These are phyloP conservation scores for Cyprinodon tularosa DNA, from an alignment of 2,113 vertebrate species.

Conservation along the genomic window DNA sequence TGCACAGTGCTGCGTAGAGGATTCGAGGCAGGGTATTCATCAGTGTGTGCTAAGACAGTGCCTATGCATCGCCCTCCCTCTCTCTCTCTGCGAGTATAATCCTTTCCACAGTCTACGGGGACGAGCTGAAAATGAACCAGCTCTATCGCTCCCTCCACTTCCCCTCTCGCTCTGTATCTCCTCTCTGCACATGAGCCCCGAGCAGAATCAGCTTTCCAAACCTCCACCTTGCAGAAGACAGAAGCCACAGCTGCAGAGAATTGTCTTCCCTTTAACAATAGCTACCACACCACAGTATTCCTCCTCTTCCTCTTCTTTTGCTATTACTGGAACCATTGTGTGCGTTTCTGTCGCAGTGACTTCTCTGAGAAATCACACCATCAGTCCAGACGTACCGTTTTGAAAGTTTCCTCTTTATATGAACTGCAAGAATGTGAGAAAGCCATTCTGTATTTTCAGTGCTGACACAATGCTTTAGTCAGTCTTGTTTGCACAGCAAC, in stretches of 20 bases:
- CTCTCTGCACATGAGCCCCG: conserved; percentile 68
- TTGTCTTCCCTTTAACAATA: conserved; percentile 52
- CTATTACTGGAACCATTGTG: background rate
- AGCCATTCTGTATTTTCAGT: background rate
- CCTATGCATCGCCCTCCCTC: conserved; percentile 33
- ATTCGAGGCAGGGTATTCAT: conserved; percentile 65
- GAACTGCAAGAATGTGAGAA: conserved; percentile 14
- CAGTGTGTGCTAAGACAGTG: conserved; percentile 62
- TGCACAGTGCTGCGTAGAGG: conserved; percentile 64
- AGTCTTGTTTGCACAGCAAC: conserved; percentile 14
- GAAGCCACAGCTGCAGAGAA: conserved; percentile 52
- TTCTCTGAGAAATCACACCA: conserved; percentile 21
- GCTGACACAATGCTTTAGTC: background rate
- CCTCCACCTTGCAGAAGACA: conserved; percentile 66
- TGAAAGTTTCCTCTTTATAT: conserved; percentile 21
- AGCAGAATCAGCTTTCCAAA: conserved; percentile 54
- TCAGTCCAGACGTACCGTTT: conserved; percentile 27
- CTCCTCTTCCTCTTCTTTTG: background rate
- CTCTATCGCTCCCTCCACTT: conserved; percentile 62
- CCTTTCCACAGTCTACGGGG: conserved; percentile 69
- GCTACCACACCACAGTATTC: conserved; percentile 41
- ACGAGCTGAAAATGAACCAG: conserved; percentile 72
- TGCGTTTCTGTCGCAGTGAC: conserved; percentile 46
- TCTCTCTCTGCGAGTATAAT: conserved; percentile 62
- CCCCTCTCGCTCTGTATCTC: conserved; percentile 68